Evolutionary conservation across 2,888 invertebrate species (phyloP), one percentile per base, ranked within the genome.

Genomic region (Oxytorus armatus): DNA sequence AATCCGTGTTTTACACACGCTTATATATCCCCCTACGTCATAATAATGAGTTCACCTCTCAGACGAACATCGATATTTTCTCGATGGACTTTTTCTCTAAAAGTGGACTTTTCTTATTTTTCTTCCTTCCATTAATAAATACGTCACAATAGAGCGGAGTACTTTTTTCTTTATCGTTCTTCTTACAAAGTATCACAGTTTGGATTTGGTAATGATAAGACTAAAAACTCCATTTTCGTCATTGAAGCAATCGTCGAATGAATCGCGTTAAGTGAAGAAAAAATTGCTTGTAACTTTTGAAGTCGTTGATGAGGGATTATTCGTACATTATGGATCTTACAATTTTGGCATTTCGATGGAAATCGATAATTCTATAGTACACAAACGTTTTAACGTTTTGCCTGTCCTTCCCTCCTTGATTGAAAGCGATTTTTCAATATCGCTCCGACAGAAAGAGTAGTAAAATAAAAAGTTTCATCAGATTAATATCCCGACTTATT

Each of bases 161-260:
- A 63, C 25, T 72, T 51, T 51, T 47, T 61, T 55, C 51, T 66
- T 21, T 69, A 23, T 65, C 51, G 33, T 42, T 63, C 44, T 59
- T 42, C 65, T 77, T 77, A 80, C 49, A 69, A 80, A 80, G 80
- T 80, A 80, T 80, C 80, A 80, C 80, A 80, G 80, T 77, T 81
- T 70, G 72, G 74, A 74, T 72, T 80, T 70, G 77, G 55, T 80
- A 79, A 76, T 76, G 55, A 77, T 80, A 69, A 77, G 73, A 79
- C 73, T 74, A 74, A n/a, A n/a, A 49, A 69, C 61, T 47, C 53
- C 80, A 47, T 74, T n/a, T n/a, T 55, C 68, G 68, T 69, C 55
- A 51, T 75, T 55, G 63, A 55, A 61, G 39, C 63, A 72, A 79
- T 59, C 33, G 42, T 44, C 59, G 8, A 49, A 44, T 25, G 8